A percentile compares a stretch with the other conserved stretches of the same genome.
Evolutionary conservation across 1,140 invertebrate genomes (phyloP).

Genomic region (Schlechtendalia chinensis): DNA sequence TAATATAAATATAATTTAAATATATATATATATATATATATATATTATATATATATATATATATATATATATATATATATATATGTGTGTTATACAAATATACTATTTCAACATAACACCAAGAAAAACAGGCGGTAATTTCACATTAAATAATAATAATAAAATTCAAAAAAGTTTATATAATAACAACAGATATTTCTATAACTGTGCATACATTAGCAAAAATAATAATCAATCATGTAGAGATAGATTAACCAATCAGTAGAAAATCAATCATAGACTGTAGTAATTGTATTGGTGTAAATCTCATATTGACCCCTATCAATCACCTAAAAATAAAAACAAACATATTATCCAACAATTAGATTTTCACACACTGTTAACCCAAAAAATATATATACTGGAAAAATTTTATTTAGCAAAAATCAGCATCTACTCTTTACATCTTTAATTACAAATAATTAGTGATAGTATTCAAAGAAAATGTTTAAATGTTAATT

Average conservation of each 20-base stretch:
- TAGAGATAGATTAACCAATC: conserved; percentile 10
- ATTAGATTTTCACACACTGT: too few relatives aligned
- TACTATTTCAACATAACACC: conserved; percentile 30
- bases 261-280: not conserved
- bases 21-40: conserved; percentile 7
- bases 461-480: too few relatives aligned
- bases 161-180: conserved; percentile 39
- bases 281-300: conserved; percentile 25
- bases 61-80: not conserved
- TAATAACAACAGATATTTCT: conserved; percentile 40
- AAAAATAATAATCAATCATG: conserved; percentile 25
- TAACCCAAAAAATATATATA: too few relatives aligned
- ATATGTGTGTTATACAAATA: conserved; percentile 7
- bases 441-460: too few relatives aligned
- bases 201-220: conserved; percentile 30
- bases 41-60: conserved; percentile 23
- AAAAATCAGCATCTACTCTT: too few relatives aligned
- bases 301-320: conserved; percentile 6
- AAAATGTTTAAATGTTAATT: too few relatives aligned
- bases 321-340: conserved; percentile 35
- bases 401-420: too few relatives aligned
- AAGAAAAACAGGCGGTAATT: not conserved
- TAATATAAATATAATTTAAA: conserved; percentile 21
- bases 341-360: not conserved
- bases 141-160: conserved; percentile 31